Percentiles rank a stretch among this genome's conserved stretches.
These are phyloP conservation scores for Pygathrix nemaeus DNA, from an alignment of 2,113 vertebrate genomes.

Conservation along the genomic window DNA sequence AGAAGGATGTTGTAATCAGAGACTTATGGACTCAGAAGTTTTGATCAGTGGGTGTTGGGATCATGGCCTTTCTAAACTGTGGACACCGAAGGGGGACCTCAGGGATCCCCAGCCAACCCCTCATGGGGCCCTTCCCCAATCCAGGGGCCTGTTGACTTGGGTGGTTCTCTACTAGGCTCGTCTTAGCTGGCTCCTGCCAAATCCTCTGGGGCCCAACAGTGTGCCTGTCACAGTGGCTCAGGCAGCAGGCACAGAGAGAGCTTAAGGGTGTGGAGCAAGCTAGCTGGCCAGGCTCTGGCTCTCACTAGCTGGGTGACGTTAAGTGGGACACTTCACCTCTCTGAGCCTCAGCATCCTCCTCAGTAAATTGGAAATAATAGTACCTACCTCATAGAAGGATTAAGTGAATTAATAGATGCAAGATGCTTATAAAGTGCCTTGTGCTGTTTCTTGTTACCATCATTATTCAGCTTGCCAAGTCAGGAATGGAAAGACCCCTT, in stretches of 20 bases:
- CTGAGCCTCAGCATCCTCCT: not conserved
- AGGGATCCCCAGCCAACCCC: not conserved
- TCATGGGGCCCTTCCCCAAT: not conserved
- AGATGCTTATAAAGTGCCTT: not conserved
- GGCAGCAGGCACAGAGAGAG: not conserved
- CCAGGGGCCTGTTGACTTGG: not conserved
- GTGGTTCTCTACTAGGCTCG: not conserved
- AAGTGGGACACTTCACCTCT: not conserved
- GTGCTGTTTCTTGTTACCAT: not conserved
- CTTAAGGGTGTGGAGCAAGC: not conserved
- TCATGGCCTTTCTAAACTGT: not conserved
- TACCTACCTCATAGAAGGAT: not conserved
- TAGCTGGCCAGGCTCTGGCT: not conserved
- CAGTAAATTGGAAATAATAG: not conserved
- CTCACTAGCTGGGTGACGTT: not conserved
- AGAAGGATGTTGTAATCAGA: conserved; percentile 6
- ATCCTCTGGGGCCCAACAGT: not conserved
- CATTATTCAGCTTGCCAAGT: not conserved
- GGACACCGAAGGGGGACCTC: not conserved
- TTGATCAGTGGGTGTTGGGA: not conserved
- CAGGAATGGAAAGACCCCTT: not conserved
- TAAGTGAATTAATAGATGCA: not conserved
- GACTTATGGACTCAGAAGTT: not conserved
- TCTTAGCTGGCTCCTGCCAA: not conserved
- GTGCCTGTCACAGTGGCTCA: not conserved